Base-by-base conservation (phyloP, 2,113 vertebrate genomes). In the Scomber japonicus region DNA sequence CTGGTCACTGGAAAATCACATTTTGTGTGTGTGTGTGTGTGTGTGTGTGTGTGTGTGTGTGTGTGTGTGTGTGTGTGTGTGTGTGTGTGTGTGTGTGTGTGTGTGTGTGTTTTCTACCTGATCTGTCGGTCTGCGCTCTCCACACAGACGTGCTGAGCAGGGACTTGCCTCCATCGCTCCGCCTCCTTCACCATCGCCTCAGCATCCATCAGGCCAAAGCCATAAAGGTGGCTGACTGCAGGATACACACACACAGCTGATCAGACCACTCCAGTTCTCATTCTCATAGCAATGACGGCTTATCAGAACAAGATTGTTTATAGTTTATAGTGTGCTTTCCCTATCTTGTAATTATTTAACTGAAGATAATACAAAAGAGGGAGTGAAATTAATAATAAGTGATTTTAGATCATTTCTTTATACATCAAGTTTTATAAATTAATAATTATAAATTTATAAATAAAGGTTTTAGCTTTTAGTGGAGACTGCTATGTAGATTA, bases 151-250 rank as follows among this genome's bases (percentile, higher is more conserved):
- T 98, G 98, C 89, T 99, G 98, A 71, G 94, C 56, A 31, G 98
- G 98, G 8, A 99, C 97, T 0, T 96, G 96, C 83, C 96, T 98
- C 98, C 98, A 99, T 80, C 96, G 95, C 90, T 98, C 97, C 0
- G 98, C 98, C 91, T 99, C 97, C 93, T 96, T 96, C 92, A 99
- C 98, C 98, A 99, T 99, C 30, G 98, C 98, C 94, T 99, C 98
- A 0, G 98, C 98, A 60, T 99, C 98, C 98, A 99, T 99, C 89
- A 99, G 93, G 78, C 98, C 98, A 84, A 99, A 99, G 87, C 98
- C 98, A 75, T 99, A 99, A 40, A 99, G 95, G 72, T 95, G 95
- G 77, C 95, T 95, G 71, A 95, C 94, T 95, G 85, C 17, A 61
- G 70, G 17, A 85, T 55, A 80, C 24, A 73, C 59, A 80, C 24